phyloP scores from a whole-genome alignment of 2,113 vertebrate genomes.

The Andinoacara biseriatus region DNA sequence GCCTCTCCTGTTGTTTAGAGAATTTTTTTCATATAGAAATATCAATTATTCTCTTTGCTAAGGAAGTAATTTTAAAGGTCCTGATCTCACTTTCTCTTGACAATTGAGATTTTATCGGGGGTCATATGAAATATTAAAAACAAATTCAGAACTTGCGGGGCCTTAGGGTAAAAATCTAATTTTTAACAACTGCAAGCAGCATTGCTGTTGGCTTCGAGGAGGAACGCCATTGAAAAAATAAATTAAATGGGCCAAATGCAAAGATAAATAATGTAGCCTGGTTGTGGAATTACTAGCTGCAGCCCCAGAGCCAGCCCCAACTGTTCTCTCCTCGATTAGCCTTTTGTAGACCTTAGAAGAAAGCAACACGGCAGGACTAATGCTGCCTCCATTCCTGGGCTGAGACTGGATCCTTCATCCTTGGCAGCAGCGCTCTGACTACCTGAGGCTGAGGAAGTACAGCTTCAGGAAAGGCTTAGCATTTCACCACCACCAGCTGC shows the following conservation, averaged over 20 bases:
- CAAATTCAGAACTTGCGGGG: conserved; percentile 59
- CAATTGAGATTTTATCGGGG: conserved; percentile 77
- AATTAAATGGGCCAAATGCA: conserved; percentile 77
- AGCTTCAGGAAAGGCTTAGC: conserved; percentile 72
- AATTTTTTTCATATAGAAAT: conserved; percentile 54
- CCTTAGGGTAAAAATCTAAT: conserved; percentile 65
- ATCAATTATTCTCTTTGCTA: conserved; percentile 71
- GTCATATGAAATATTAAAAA: conserved; percentile 76
- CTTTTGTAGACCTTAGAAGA: conserved; percentile 69
- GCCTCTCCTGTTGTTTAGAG: conserved; percentile 44
- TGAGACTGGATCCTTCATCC: conserved; percentile 67
- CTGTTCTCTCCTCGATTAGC: conserved; percentile 76
- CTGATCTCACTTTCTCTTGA: conserved; percentile 71
- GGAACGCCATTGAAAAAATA: conserved; percentile 77
- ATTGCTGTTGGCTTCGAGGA: conserved; percentile 67
- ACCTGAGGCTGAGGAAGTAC: conserved; percentile 72
- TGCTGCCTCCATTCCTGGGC: conserved; percentile 56
- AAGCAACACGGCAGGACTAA: conserved; percentile 55
- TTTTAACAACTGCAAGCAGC: conserved; percentile 62
- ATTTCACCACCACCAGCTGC: conserved; percentile 63
- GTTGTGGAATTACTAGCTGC: conserved; percentile 67
- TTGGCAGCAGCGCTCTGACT: conserved; percentile 59
- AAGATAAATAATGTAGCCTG: conserved; percentile 81
- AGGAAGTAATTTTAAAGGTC: conserved; percentile 77
- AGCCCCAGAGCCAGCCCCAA: conserved; percentile 68